These are phyloP conservation scores for Arenaria interpres DNA, from an alignment of 2,113 vertebrate species.

Conservation along the genomic window DNA sequence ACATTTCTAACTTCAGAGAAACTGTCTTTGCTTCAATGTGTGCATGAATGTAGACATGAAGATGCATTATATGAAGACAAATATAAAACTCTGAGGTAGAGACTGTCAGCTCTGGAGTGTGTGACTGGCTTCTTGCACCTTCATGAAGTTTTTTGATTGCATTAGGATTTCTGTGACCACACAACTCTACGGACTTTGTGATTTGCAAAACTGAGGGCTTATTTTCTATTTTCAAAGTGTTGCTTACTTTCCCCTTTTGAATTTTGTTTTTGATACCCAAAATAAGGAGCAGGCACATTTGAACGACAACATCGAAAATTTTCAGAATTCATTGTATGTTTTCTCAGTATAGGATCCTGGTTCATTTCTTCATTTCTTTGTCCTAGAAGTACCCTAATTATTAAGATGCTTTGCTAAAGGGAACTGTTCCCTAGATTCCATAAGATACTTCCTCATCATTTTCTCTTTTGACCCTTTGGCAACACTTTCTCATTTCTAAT, in stretches of 20 bases:
- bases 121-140: background rate
- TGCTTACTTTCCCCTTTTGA: background rate
- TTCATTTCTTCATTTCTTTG: background rate
- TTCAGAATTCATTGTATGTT: background rate
- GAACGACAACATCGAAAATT: background rate
- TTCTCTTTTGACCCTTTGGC: background rate
- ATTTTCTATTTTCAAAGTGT: background rate
- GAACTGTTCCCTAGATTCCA: background rate
- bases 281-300: background rate
- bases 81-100: background rate
- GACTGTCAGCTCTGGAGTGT: background rate
- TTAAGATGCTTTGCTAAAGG: background rate
- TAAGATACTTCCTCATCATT: background rate
- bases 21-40: background rate
- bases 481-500: slow-evolving; percentile 5
- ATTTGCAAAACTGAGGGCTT: background rate
- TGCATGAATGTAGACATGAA: background rate
- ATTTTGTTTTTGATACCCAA: background rate
- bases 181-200: background rate
- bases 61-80: background rate
- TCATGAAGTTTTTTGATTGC: background rate
- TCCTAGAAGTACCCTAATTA: background rate
- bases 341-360: background rate
- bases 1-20: background rate
- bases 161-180: background rate